A percentile compares a stretch with the other conserved stretches of the same genome.
Conservation (phyloP, 2,888 invertebrate genomes). For the Argyresthia goedartella region DNA sequence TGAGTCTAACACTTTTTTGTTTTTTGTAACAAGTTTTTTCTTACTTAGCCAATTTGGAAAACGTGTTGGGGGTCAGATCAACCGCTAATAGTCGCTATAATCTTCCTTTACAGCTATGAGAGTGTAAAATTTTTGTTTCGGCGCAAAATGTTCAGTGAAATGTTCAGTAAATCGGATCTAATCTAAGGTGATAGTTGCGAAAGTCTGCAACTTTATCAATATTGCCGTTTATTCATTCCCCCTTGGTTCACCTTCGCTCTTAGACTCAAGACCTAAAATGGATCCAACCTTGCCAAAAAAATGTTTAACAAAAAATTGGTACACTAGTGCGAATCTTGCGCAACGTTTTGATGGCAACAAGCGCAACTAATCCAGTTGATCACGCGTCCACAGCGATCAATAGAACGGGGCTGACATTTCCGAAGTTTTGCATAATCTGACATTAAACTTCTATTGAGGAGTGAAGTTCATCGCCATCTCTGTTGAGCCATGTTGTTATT, state of each 20-base stretch:
- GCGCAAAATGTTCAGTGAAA: neutral
- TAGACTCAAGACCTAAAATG: no score
- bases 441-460: slow-evolving; percentile 27
- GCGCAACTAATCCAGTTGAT: slow-evolving; percentile 1
- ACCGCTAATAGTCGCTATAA: no score
- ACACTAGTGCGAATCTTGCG: slow-evolving; percentile 13
- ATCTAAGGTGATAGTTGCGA: neutral
- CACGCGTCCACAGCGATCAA: neutral
- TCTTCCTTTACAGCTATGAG: no score
- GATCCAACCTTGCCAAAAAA: neutral
- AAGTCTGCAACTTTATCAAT: no score
- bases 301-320: slow-evolving; percentile 2
- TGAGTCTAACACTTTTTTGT: no score
- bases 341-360: slow-evolving; percentile 8
- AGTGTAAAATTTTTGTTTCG: no score
- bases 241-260: no score
- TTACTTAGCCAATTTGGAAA: no score
- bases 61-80: no score
- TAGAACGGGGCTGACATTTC: slow-evolving; percentile 31
- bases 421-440: slow-evolving; percentile 44
- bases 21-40: no score
- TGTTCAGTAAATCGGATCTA: neutral
- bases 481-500: neutral
- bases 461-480: slow-evolving; percentile 26
- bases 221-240: no score